These are phyloP conservation scores for Callopanchax toddi DNA, from an alignment of 2,113 vertebrate genomes.

Conservation along the genomic window DNA sequence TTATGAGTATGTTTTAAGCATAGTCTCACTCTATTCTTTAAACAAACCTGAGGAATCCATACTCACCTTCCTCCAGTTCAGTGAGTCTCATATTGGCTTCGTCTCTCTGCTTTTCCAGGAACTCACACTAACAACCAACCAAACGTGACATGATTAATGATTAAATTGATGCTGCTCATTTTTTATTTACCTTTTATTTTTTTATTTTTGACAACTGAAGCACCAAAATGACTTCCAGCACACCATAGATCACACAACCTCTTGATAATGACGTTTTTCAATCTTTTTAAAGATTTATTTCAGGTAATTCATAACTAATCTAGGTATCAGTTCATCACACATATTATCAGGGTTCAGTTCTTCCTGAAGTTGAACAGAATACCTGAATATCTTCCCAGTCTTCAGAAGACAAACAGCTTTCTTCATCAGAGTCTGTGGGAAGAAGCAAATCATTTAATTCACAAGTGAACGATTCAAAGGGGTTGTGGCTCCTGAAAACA, in stretches of 20 bases:
- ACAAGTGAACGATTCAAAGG: not conserved
- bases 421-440: constrained; percentile 62
- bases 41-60: not conserved
- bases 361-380: constrained; percentile 8
- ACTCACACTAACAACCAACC: constrained; percentile 53
- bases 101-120: constrained; percentile 61
- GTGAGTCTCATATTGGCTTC: constrained; percentile 71
- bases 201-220: not conserved
- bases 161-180: constrained; percentile 2
- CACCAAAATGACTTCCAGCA: not conserved
- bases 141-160: not conserved
- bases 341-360: not conserved
- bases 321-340: not conserved
- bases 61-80: constrained; percentile 79
- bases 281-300: too few species aligned
- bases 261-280: too few species aligned
- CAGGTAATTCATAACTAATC: too few species aligned
- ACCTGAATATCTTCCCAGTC: constrained; percentile 76
- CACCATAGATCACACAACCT: too few species aligned
- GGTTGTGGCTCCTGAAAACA: not conserved
- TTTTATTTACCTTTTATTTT: constrained; percentile 14
- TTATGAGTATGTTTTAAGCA: not conserved
- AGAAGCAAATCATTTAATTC: constrained; percentile 11
- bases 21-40: not conserved
- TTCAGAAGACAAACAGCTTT: constrained; percentile 61